Percentiles rank a stretch among this genome's conserved stretches.
These are phyloP conservation scores for Cygnus atratus DNA, from an alignment of 2,113 vertebrate genomes.

Conservation along the genomic window DNA sequence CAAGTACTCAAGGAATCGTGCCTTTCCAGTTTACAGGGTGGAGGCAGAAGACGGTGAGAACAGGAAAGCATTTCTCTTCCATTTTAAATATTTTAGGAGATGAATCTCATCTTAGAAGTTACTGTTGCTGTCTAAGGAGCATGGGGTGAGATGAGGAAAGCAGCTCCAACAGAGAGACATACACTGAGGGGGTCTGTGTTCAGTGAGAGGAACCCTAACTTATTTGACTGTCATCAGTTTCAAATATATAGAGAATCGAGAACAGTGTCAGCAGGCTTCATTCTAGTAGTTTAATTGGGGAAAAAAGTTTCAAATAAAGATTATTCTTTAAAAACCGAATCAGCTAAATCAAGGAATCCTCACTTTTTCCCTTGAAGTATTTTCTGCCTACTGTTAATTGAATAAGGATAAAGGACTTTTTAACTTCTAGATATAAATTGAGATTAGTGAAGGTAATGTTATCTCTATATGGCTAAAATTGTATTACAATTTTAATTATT, in stretches of 20 bases:
- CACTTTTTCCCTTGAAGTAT: not conserved
- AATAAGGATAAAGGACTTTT: not conserved
- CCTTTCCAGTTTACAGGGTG: not conserved
- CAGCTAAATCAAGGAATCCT: not conserved
- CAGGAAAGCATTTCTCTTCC: fast-evolving
- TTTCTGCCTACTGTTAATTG: not conserved
- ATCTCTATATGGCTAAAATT: not conserved
- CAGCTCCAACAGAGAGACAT: not conserved
- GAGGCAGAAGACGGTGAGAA: not conserved
- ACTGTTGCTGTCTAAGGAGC: fast-evolving
- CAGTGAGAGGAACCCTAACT: not conserved
- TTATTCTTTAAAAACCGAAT: not conserved
- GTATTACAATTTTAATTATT: not conserved
- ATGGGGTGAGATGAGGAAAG: fast-evolving
- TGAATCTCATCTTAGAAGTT: not conserved
- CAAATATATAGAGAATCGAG: not conserved
- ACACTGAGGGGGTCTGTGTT: fast-evolving
- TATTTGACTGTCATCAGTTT: not conserved
- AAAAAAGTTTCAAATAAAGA: not conserved
- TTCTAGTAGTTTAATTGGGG: no score
- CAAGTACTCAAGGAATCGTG: not conserved
- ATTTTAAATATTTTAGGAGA: not conserved
- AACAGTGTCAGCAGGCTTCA: not conserved
- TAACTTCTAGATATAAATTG: not conserved
- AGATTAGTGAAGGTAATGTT: not conserved